These are phyloP conservation scores for Bombyx mandarina DNA, from an alignment of 1,140 invertebrate species.

Conservation along the genomic window DNA sequence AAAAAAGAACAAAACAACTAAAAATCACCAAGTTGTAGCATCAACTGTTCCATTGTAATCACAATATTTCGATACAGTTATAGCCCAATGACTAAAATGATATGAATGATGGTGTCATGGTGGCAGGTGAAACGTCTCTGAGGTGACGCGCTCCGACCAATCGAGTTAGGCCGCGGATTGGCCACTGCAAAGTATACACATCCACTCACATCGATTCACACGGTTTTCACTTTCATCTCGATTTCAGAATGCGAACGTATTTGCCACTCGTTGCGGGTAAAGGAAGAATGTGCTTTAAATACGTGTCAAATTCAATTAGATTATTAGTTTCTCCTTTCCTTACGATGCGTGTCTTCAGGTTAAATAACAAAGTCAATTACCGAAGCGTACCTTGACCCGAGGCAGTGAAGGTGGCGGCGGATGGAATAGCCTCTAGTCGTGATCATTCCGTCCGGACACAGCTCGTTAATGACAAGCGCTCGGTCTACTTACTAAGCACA, in stretches of 20 bases:
- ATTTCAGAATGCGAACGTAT: no score
- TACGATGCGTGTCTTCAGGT: background rate
- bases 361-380: conserved; percentile 24
- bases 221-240: background rate
- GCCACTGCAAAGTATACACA: background rate
- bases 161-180: background rate
- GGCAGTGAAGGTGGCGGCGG: conserved; percentile 1
- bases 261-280: no score
- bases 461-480: conserved; percentile 36
- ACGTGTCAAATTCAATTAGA: background rate
- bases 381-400: conserved; percentile 41
- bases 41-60: conserved; percentile 57
- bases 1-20: conserved; percentile 21
- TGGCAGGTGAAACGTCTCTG: conserved; percentile 31
- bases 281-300: no score
- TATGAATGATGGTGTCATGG: conserved; percentile 41
- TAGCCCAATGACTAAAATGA: conserved; percentile 64
- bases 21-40: conserved; percentile 67
- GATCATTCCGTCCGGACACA: conserved; percentile 10
- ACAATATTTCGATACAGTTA: conserved; percentile 47
- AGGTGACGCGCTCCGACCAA: conserved; percentile 31
- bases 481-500: conserved; percentile 25
- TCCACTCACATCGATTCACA: background rate
- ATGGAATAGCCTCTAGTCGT: conserved; percentile 20
- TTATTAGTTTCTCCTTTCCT: background rate